Evolutionary conservation across 53 echinoderm and acorn worm species (phyloP), one percentile per base, ranked within the genome.

Genomic region (Apostichopus leukothele): DNA sequence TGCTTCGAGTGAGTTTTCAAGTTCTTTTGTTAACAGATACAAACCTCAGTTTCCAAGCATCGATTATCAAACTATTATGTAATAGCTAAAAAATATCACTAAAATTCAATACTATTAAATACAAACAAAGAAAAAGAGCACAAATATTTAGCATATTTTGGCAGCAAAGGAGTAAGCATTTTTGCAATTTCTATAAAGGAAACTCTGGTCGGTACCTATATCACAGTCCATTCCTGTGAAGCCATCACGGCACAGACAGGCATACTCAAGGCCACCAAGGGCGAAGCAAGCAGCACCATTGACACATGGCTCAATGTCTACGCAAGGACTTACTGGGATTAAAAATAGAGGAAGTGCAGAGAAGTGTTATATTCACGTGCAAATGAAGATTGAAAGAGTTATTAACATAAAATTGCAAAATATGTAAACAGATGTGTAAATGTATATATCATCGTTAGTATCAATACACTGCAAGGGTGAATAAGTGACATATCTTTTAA

Each of bases 211-310:
- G 67, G 67, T 85, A 85, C 85, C 85, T 85, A 85, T 3, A 4
- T 85, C 68, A 50, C 85, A 85, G 66, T 85, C 26, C 26, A 8
- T 85, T 90, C 95, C 95, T 60, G 92, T 89, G 60, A 86, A 94
- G 3, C 92, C 94, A 5, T 77, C 78, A 9, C 20, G 89, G 84
- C 94, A 94, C 61, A 77, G 80, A 75, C 94, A 94, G 10, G 81
- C 55, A 75, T 85, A 92, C 61, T 89, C 91, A 12, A 67, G 76
- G 26, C 73, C 81, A 8, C 88, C 76, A 11, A 68, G 67, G 67
- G 22, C 53, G 60, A 87, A 39, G 52, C 94, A 94, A 26, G 92
- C 90, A 12, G 94, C 94, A 60, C 92, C 92, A 53, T 94, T 92
- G 51, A 78, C 20, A 77, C 94, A 89, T 81, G 79, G 89, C 39